Evolutionary conservation across 2,113 vertebrate genomes (phyloP), one percentile per base, ranked within the genome.

Genomic region (Plecotus auritus): DNA sequence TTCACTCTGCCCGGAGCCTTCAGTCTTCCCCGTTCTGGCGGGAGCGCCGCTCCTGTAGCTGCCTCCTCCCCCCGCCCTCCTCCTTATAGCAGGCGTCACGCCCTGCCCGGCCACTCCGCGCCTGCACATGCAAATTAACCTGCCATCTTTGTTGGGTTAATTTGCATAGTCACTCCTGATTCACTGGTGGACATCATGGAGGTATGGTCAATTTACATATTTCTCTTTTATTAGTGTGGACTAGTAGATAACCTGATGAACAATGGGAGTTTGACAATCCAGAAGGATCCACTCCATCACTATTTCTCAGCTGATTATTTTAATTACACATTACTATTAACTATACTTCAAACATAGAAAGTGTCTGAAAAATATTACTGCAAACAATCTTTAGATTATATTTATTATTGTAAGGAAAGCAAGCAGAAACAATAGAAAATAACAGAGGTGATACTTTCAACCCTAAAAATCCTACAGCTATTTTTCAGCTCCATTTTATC

Each of bases 21-120:
- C 18, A 54, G 51, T 51, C 51, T 54, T 54, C 51, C 20, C 51
- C 17, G 18, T 54, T 54, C 51, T 7, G 18, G 51, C 18, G 1
- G 3, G 4, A 18, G 17, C 5, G 17, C 49, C 4, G 4, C 16
- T 51, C 17, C 51, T 8, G 51, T 20, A 54, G 6, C 18, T 54
- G 51, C 51, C 51, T 20, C 18, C 18, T 1, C 6, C 51, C 51
- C 18, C 18, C 16, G 0, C 18, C 18, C 2, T 54, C 51, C 51
- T 54, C 51, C 51, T 54, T 6, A 54, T 54, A 54, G 51, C 17
- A 54, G 51, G 51, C 0, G 7, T 20, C 51, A 17, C 5, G 51
- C 17, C 1, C 6, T 7, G 4, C 17, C 51, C 6, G 2, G 51
- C 51, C 1, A 0, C 51, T 54, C 17, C 3, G 1, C 5, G 17